Conservation (phyloP, 2,113 vertebrate genomes). For the Saimiri boliviensis region DNA sequence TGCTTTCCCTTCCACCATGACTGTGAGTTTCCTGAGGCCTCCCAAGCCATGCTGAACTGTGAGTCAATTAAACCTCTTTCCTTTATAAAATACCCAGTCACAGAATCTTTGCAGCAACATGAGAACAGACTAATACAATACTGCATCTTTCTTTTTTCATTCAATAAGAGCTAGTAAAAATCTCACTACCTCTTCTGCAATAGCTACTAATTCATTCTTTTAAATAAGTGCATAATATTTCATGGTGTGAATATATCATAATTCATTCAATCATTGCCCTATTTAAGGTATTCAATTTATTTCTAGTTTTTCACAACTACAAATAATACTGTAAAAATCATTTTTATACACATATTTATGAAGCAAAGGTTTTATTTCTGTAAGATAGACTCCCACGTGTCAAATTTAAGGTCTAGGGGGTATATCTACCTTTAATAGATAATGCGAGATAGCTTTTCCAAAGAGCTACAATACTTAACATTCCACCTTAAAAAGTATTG, state of each 20-base stretch:
- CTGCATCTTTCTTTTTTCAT: conserved; percentile 18
- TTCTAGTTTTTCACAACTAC: not conserved
- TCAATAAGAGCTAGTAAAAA: not conserved
- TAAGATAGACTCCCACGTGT: not conserved
- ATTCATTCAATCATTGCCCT: not conserved
- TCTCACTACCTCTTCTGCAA: not conserved
- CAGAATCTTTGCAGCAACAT: too few species aligned
- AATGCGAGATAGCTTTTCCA: not conserved
- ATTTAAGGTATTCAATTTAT: not conserved
- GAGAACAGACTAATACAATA: too few species aligned
- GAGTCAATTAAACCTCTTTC: too few species aligned
- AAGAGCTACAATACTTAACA: not conserved
- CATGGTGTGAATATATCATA: not conserved
- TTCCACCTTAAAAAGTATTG: not conserved
- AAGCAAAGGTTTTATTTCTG: not conserved
- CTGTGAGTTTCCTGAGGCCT: too few species aligned
- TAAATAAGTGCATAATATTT: not conserved
- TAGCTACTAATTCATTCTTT: not conserved
- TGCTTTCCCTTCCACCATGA: too few species aligned
- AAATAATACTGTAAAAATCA: not conserved
- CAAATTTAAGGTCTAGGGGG: not conserved
- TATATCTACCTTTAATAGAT: conserved; percentile 11
- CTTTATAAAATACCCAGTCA: too few species aligned
- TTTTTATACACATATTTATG: not conserved
- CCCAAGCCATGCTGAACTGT: too few species aligned